Base-by-base conservation (phyloP, 2,113 vertebrate species). In the Cygnus buccinator region DNA sequence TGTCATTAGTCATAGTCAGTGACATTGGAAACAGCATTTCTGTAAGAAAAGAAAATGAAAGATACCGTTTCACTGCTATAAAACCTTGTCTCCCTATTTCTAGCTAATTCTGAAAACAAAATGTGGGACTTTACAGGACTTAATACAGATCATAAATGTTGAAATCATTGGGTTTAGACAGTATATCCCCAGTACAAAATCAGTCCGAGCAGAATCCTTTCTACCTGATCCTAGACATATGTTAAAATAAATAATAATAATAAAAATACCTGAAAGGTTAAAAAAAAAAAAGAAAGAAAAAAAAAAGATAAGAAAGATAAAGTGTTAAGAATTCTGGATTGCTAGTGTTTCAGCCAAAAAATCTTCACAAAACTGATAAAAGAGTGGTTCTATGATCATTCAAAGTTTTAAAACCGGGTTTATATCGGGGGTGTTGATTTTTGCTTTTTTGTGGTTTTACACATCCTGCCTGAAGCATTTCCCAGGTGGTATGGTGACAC, bases 1-100 rank as follows among this genome's bases (percentile, higher is more conserved):
- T 81, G 86, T 92, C 92, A 79, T 96, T 86, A 94, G 76, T 89
- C 92, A 94, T 93, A 95, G 85, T 83, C 93, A 72, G 61, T 94
- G 83, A 94, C 83, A 93, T 62, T 93, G 84, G 90, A 90, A 95
- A 95, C 59, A n/a, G 58, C 31, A 46, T 78, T 95, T 90, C 80
- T 94, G 12, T 79, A 90, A 90, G 80, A 68, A 96, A 93, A 83
- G 63, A 84, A 95, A 94, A 90, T 73, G 46, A 88, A 89, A 90
- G 76, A 89, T 66, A 41, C 31, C 31, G 21, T 84, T 93, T 82
- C 70, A 65, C 16, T 68, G 70, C 73, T 81, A 66, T 81, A 84
- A 79, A 79, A 90, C 33, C 26, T 48, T 65, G 73, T 81, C 8
- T 5, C 73, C 21, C 59, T 86, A 41, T 90, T 90, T 84, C 88